phyloP scores from a whole-genome alignment of 1,140 invertebrate species.

The Saxidomus purpurata region DNA sequence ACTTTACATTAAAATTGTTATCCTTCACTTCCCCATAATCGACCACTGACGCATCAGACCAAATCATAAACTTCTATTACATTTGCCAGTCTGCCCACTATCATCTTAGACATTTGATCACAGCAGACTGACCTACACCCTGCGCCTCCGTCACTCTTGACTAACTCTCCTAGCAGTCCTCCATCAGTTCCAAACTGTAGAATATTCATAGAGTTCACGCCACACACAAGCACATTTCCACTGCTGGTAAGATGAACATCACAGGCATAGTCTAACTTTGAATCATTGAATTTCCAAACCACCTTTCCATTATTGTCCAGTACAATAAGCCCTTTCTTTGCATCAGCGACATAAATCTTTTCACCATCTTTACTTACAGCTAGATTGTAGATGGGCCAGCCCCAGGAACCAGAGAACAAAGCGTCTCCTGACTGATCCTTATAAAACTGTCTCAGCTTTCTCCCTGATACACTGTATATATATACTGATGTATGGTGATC shows the following conservation, averaged over 20 bases:
- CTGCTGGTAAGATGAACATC: not conserved
- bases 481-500: not conserved
- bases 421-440: not conserved
- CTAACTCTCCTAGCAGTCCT: not conserved
- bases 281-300: not conserved
- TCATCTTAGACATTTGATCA: not conserved
- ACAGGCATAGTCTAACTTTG: not conserved
- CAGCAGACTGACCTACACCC: not conserved
- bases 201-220: not conserved
- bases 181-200: not conserved
- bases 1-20: no score
- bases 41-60: not conserved
- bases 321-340: not conserved
- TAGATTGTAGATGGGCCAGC: not conserved
- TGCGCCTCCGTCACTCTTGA: no score
- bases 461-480: not conserved
- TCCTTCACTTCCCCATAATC: no score
- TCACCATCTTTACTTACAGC: not conserved
- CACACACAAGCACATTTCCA: not conserved
- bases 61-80: slow-evolving; percentile 5
- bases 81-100: not conserved
- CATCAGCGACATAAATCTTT: not conserved
- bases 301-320: slow-evolving; percentile 1
- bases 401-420: not conserved
- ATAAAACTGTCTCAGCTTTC: not conserved